A percentile compares a stretch with the other conserved stretches of the same genome.
phyloP scores from a whole-genome alignment of 2,797 vertebrate genomes.

The Poliocrania exsul region DNA sequence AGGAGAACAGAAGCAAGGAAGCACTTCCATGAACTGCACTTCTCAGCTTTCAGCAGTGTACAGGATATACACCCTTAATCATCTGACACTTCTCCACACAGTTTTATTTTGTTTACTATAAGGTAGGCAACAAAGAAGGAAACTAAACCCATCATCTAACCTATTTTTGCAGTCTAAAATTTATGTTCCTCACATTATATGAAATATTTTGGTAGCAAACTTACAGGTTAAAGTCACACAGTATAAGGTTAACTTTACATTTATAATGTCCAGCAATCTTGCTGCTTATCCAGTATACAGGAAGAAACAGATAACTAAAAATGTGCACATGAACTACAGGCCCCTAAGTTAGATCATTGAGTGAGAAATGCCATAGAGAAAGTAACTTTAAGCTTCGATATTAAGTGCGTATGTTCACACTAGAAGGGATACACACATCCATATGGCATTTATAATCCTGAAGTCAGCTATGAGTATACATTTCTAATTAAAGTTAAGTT shows the following conservation, averaged over 20 bases:
- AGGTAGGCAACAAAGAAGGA: background rate
- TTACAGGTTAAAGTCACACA: background rate
- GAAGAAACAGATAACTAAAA: background rate
- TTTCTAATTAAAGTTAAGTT: background rate
- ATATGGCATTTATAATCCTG: background rate
- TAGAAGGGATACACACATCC: background rate
- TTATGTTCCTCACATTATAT: background rate
- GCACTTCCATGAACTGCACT: background rate
- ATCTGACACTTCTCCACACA: background rate
- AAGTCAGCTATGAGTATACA: background rate
- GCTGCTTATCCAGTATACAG: background rate
- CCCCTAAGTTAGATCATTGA: background rate
- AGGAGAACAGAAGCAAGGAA: background rate
- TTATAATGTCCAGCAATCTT: background rate
- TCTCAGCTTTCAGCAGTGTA: background rate
- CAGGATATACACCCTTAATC: background rate
- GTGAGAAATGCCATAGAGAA: background rate
- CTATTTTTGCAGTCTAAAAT: background rate
- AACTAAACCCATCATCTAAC: background rate
- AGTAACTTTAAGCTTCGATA: background rate
- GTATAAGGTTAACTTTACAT: background rate
- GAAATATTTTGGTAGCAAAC: background rate
- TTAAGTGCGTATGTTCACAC: background rate
- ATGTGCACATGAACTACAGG: background rate
- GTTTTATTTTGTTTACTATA: background rate